Conservation (phyloP, 2,113 vertebrate species). For the Hemiprocne comata region DNA sequence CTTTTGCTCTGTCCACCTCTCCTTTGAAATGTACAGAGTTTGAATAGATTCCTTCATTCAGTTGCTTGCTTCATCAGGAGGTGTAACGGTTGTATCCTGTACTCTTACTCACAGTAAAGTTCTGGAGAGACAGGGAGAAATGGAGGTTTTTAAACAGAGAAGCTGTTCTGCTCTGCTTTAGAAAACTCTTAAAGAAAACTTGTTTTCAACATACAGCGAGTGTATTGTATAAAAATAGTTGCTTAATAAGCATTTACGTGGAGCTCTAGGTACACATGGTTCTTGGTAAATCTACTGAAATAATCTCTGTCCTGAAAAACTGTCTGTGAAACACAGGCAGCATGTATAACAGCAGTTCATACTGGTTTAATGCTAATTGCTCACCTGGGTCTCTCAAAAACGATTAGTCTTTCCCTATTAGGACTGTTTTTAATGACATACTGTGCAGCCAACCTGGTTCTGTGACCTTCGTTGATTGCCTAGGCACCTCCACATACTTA, state of each 20-base stretch:
- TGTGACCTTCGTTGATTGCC: neutral
- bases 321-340: neutral
- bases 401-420: neutral
- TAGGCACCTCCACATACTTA: neutral
- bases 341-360: neutral
- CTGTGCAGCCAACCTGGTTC: neutral
- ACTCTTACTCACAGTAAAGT: neutral
- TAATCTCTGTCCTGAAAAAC: neutral
- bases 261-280: neutral
- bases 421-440: neutral
- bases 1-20: neutral
- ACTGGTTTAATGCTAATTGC: neutral
- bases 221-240: constrained; percentile 44
- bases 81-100: constrained; percentile 31
- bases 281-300: neutral
- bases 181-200: constrained; percentile 24
- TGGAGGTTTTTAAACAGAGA: constrained; percentile 10
- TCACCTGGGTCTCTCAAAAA: neutral
- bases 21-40: neutral
- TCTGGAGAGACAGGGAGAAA: neutral
- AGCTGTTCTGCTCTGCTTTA: constrained; percentile 20
- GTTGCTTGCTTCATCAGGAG: neutral
- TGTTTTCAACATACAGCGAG: constrained; percentile 5
- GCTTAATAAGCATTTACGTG: neutral
- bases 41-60: constrained; percentile 16